Percentiles rank a stretch among this genome's conserved stretches.
These are phyloP conservation scores for Drosophila paulistorum DNA, from an alignment of 1,140 invertebrate species.

Conservation along the genomic window DNA sequence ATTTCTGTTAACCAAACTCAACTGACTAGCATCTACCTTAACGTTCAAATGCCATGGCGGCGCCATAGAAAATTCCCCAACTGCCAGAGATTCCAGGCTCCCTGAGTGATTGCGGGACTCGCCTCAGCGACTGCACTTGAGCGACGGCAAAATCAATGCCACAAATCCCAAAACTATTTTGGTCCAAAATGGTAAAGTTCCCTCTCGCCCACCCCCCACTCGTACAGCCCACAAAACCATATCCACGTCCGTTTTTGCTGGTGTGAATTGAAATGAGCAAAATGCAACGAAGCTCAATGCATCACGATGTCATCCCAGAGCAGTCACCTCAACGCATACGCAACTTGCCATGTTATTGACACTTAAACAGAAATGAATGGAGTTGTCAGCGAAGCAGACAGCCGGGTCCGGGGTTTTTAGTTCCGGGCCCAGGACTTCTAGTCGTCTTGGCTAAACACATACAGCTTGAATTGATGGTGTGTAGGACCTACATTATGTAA, in stretches of 20 bases:
- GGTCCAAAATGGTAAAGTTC: constrained; percentile 38
- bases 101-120: constrained; percentile 66
- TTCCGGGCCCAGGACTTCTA: neutral
- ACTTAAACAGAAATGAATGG: constrained; percentile 73
- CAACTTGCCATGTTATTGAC: constrained; percentile 78
- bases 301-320: constrained; percentile 39
- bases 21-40: constrained; percentile 9
- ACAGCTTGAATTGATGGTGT: neutral
- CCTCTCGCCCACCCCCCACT: neutral
- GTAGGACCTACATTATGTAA: constrained; percentile 90
- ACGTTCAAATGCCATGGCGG: neutral
- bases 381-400: constrained; percentile 61
- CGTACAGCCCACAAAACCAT: neutral
- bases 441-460: neutral
- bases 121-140: constrained; percentile 56
- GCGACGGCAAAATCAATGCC: constrained; percentile 76
- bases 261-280: constrained; percentile 78
- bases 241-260: constrained; percentile 20
- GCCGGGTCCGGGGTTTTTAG: constrained; percentile 30
- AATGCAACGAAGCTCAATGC: constrained; percentile 46
- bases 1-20: constrained; percentile 44
- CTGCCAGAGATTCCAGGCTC: constrained; percentile 18
- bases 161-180: constrained; percentile 79
- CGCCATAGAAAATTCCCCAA: constrained; percentile 22
- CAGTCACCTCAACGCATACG: constrained; percentile 52